A percentile compares a stretch with the other conserved stretches of the same genome.
Evolutionary conservation across 2,113 vertebrate species (phyloP).

Genomic region (Python bivittatus): DNA sequence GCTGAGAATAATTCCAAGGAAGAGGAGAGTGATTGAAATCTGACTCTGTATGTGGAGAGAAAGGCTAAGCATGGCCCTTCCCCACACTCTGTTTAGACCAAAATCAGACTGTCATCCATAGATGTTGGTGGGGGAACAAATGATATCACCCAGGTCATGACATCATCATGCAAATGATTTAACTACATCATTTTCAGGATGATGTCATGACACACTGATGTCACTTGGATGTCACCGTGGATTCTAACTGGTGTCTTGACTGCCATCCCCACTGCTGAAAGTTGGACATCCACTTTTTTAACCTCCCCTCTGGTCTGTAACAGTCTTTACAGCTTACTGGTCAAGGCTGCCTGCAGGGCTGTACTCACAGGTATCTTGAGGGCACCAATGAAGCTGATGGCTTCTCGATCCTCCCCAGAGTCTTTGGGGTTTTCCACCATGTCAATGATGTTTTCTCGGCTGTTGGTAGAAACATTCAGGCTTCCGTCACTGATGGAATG

Average conservation of each 20-base stretch:
- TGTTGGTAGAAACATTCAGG: slow-evolving; percentile 28
- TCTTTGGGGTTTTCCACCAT: slow-evolving; percentile 40
- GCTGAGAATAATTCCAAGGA: not conserved
- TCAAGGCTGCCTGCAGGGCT: not conserved
- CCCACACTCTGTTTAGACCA: not conserved
- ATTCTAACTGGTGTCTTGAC: not conserved
- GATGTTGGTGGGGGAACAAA: not conserved
- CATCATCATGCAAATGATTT: not conserved
- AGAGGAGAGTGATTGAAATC: not conserved
- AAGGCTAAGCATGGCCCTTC: not conserved
- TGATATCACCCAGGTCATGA: not conserved
- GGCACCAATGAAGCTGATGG: slow-evolving; percentile 89
- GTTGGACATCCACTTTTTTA: not conserved
- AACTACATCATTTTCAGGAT: not conserved
- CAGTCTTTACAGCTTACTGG: not conserved
- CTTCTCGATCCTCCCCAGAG: slow-evolving; percentile 62
- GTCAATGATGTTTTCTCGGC: slow-evolving; percentile 42
- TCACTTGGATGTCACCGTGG: not conserved
- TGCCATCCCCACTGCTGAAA: not conserved
- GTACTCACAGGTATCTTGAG: slow-evolving; percentile 91
- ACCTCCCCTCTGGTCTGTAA: not conserved
- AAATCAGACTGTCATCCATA: not conserved
- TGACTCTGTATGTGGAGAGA: not conserved
- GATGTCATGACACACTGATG: not conserved
- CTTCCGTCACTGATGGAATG: slow-evolving; percentile 57